Percentiles rank a stretch among this genome's conserved stretches.
These are phyloP conservation scores for Macaca nemestrina DNA, from an alignment of 2,113 vertebrate genomes.

Conservation along the genomic window DNA sequence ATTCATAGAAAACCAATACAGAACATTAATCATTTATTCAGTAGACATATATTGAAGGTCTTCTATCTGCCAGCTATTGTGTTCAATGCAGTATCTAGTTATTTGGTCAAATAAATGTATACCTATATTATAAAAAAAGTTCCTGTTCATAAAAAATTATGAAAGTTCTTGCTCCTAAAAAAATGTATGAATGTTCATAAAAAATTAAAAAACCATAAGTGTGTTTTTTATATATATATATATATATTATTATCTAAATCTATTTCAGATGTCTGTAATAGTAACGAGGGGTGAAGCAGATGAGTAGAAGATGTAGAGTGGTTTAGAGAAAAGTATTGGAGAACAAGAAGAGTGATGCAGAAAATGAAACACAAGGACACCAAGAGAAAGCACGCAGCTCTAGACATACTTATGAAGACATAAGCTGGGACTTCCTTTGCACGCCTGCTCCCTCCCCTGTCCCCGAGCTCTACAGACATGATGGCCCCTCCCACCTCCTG, in stretches of 20 bases:
- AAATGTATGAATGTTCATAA: not conserved
- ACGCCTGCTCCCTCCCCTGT: accelerated
- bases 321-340: not conserved
- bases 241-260: not conserved
- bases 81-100: no score
- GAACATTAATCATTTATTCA: not conserved
- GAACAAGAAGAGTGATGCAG: not conserved
- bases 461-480: not conserved
- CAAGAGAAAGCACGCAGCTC: not conserved
- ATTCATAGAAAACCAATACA: not conserved
- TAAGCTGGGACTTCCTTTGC: no score
- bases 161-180: not conserved
- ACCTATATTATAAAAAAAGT: not conserved
- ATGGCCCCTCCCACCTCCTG: accelerated
- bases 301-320: not conserved
- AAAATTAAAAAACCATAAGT: not conserved
- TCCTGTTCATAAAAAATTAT: not conserved
- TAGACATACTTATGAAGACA: not conserved
- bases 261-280: not conserved
- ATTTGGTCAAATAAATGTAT: not conserved
- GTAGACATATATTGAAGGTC: not conserved
- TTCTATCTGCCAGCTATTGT: not conserved
- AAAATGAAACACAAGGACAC: not conserved
- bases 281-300: not conserved
- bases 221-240: not conserved